Base-by-base conservation (phyloP, 1,140 invertebrate genomes). In the Rhyzopertha dominica region DNA sequence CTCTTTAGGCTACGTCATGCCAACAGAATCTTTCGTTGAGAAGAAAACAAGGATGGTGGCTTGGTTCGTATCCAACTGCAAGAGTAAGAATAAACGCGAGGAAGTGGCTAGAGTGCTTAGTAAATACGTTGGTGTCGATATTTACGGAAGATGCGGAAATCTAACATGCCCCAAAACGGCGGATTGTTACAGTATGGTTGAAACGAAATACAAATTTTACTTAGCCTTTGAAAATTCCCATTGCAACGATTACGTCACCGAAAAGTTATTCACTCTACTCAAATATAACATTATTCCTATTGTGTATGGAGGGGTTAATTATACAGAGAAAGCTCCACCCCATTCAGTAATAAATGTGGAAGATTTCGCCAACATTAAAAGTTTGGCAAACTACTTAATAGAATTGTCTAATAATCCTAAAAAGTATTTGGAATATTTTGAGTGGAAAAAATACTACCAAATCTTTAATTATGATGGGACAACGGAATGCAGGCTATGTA, bases 211-310 rank as follows among this genome's bases (percentile, higher is more conserved):
- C 59, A 73, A 72, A 51, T 83, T 82, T 57, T 84, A 84, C 59
- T 61, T 85, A 19, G 72, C 81, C 0, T 82, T 85, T 43, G 82
- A 85, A 59, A 85, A 85, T 59, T 73, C 76, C 17, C 62, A 74
- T n/a, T 70, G 69, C 50, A 61, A 67, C 24, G 79, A 81, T 61
- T 82, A 82, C 61, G 72, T 80, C 16, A 82, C 79, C 0, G 80
- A 82, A 53, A 81, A 81, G 52, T 61, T 84, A 25, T 76, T 72
- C 58, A 59, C 66, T 25, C 61, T 69, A 4, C 43, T 77, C 18
- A 51, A 66, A 50, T 53, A 73, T 47, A 56, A 71, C 28, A 59
- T 71, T 1, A 61, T 77, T 10, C 75, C 75, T 1, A 65, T 77
- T n/a, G 74, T 77, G 14, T 75, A 65, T 40, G 74, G 74, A 12